Base-by-base conservation (phyloP, 2,113 vertebrate species). In the Psettodes erumei region DNA sequence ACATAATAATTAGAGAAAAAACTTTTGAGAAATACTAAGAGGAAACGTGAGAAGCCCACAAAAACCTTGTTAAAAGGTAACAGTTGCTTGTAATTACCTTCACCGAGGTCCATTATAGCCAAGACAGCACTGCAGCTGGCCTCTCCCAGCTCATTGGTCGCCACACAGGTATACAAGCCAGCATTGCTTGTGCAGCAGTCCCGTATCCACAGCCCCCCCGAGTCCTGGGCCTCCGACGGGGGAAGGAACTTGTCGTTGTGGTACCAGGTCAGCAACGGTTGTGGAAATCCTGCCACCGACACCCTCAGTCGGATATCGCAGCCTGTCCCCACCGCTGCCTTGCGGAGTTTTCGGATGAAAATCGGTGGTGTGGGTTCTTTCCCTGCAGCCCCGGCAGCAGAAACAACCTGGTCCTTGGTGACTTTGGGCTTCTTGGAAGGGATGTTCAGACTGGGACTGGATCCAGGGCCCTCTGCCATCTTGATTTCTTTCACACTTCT, bases 281-380 rank as follows among this genome's bases (percentile, higher is more conserved):
- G 88, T 1, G 97, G 97, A 62, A 84, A 89, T 51, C 97, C 97
- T 7, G 86, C 86, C 66, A 92, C 96, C 0, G 87, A 94, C 83
- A 98, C 97, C 76, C 95, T 93, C 78, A 99, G 95, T 40, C 95
- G 89, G 81, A 98, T 95, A 79, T 97, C 96, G 0, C 96, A 95
- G 50, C 96, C 95, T 0, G 95, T 94, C n/a, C 95, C 95, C 1
- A 98, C 95, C 0, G 95, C 96, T 0, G 95, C 95, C 8, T 96
- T 96, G 75, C 95, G 96, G 86, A 98, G 92, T 81, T 96, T 96
- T 40, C 95, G 93, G n/a, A 83, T 90, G 72, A 99, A 98, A 50
- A 84, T 56, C 0, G 97, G 97, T 0, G 94, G 16, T 33, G 35
- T 15, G 9, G 72, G 79, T 16, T 86, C 77, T 13, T 66, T 62